Evolutionary conservation across 2,113 vertebrate genomes (phyloP), one percentile per base, ranked within the genome.

Genomic region (Archocentrus centrarchus): DNA sequence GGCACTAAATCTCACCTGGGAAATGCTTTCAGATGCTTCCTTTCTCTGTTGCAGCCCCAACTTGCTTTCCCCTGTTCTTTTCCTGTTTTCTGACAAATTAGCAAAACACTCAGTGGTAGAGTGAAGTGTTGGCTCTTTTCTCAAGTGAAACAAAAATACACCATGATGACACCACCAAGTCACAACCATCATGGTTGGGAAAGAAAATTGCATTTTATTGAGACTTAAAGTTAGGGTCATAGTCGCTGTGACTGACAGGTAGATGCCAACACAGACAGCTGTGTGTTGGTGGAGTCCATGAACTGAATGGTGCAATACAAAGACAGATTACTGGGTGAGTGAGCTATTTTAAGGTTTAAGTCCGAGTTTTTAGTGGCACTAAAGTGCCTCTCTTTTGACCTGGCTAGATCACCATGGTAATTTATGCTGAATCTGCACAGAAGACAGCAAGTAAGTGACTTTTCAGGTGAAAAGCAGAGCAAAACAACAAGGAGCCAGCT

Each of bases 71-170:
- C 7, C 37, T 58, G 24, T 61, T 80, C 35, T 55, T 62, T 59
- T 24, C 30, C 59, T 80, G 50, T 61, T 59, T 55, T 88, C 62
- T 90, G 91, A 90, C 62, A 82, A 85, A 90, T 91, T 77, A 83
- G 79, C 77, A 50, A 86, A 89, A 60, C 75, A 75, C 44, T 80
- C 59, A 85, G 81, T 68, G 75, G 62, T 53, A 32, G 59, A 77
- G 77, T 27, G 62, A 53, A 79, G 75, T 18, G 55, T 80, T 32
- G 41, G 76, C 63, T 76, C 35, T 59, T 60, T 39, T 41, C 73
- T 59, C 18, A 37, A n/a, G 61, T 68, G 58, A 78, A 60, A 79
- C 55, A 83, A 62, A 18, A 37, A 37, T 8, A 53, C 66, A 73
- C 27, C 47, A 73, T 8, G 17, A 32, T 73, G 47, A 53, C 3